Evolutionary conservation across 2,888 invertebrate species (phyloP).

Genomic region (Calameuta idolon): DNA sequence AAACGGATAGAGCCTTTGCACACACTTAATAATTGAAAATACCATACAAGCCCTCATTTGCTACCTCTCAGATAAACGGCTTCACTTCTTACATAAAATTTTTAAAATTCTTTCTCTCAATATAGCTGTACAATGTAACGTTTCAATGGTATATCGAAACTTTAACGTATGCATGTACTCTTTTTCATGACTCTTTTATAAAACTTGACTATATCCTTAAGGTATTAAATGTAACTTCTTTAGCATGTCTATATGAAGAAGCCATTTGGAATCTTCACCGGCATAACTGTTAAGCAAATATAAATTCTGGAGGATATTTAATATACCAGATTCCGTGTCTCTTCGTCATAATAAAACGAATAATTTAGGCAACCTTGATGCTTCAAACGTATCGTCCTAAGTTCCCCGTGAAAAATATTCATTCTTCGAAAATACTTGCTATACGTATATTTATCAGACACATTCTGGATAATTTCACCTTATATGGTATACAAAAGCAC

Average conservation of each 20-base stretch:
- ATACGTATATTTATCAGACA: too few species aligned
- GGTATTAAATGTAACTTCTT: neutral
- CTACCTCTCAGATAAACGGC: constrained; percentile 11
- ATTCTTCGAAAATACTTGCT: too few species aligned
- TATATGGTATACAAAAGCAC: neutral
- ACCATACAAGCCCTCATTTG: constrained; percentile 16
- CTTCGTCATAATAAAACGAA: neutral
- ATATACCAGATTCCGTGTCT: neutral
- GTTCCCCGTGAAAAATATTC: neutral
- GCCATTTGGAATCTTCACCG: neutral
- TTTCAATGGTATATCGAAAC: too few species aligned
- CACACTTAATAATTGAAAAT: constrained; percentile 21
- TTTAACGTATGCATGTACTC: too few species aligned
- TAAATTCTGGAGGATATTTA: too few species aligned
- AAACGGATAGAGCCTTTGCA: too few species aligned
- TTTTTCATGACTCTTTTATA: neutral
- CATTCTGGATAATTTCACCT: neutral
- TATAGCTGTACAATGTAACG: too few species aligned
- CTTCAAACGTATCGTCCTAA: neutral
- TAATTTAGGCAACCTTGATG: neutral
- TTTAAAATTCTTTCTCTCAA: neutral
- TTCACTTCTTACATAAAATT: neutral
- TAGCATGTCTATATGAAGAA: neutral
- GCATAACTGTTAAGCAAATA: too few species aligned
- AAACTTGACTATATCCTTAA: neutral